Percentiles rank a stretch among this genome's conserved stretches.
Evolutionary conservation across 2,797 vertebrate genomes (phyloP).

Genomic region (Danio tinwini): DNA sequence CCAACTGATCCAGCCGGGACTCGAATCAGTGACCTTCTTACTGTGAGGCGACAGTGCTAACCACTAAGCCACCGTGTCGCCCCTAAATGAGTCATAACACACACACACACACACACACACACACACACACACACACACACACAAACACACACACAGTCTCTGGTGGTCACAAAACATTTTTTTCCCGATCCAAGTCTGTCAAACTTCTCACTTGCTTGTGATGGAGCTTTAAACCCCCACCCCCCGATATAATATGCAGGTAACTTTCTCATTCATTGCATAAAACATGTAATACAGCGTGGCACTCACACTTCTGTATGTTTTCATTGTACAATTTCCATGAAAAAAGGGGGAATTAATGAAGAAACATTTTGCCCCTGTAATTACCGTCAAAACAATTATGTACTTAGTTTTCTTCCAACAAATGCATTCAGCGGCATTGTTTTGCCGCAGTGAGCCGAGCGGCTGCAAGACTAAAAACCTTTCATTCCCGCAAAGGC

Average conservation of each 20-base stretch:
- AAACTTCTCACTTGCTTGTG: constrained; percentile 8
- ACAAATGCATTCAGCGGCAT: constrained; percentile 85
- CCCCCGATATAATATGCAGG: constrained; percentile 21
- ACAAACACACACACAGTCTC: no score
- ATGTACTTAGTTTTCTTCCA: constrained; percentile 87
- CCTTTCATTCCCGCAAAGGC: constrained; percentile 89
- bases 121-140: no score
- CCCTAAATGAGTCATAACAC: no score
- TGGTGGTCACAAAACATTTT: no score
- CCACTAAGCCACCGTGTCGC: no score
- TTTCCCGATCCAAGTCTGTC: neutral
- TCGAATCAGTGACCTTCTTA: no score
- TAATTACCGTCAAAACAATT: constrained; percentile 87
- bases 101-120: no score
- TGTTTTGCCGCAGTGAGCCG: constrained; percentile 82
- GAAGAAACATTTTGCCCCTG: constrained; percentile 84
- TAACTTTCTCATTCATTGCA: constrained; percentile 60
- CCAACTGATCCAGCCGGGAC: no score
- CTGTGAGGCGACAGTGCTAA: no score
- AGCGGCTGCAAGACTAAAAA: constrained; percentile 86
- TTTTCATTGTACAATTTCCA: constrained; percentile 75
- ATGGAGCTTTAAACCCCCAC: constrained; percentile 16
- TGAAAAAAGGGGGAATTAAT: constrained; percentile 83
- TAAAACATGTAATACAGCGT: constrained; percentile 71
- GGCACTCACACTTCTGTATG: constrained; percentile 70